A percentile compares a stretch with the other conserved stretches of the same genome.
phyloP scores from a whole-genome alignment of 2,888 invertebrate genomes.

The Drosophila gaucha region DNA sequence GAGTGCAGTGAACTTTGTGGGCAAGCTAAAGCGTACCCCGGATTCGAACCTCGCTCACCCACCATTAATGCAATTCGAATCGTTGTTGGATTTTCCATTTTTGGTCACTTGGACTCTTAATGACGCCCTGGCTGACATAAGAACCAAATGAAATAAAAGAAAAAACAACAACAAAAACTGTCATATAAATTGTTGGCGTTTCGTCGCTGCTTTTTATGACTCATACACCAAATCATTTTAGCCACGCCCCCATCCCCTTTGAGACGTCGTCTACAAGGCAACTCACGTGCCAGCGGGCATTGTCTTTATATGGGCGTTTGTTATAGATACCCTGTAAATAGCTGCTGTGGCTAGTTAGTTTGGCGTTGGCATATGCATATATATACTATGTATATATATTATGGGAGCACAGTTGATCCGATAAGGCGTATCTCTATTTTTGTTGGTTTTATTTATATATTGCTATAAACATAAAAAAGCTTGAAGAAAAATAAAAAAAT shows the following conservation, averaged over 20 bases:
- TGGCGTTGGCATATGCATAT: not conserved
- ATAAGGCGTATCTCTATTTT: not conserved
- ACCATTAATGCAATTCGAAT: conserved; percentile 75
- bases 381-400: not conserved
- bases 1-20: conserved; percentile 56
- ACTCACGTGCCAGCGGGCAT: conserved; percentile 63
- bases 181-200: conserved; percentile 68
- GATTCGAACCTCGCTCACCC: conserved; percentile 37
- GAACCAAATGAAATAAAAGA: conserved; percentile 20
- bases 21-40: conserved; percentile 28
- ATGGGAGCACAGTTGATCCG: too few relatives aligned
- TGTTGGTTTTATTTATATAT: not conserved
- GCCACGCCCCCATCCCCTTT: not conserved
- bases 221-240: conserved; percentile 45
- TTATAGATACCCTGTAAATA: conserved; percentile 17
- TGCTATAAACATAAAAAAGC: not conserved
- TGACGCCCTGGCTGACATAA: conserved; percentile 56
- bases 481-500: too few relatives aligned
- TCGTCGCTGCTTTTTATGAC: conserved; percentile 73
- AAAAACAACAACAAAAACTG: conserved; percentile 41
- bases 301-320: conserved; percentile 62
- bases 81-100: conserved; percentile 57
- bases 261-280: conserved; percentile 6
- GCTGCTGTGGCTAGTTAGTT: not conserved
- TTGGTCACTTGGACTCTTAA: conserved; percentile 63